Base-by-base conservation (phyloP, 2,888 invertebrate species). In the Yponomeuta malinellus region DNA sequence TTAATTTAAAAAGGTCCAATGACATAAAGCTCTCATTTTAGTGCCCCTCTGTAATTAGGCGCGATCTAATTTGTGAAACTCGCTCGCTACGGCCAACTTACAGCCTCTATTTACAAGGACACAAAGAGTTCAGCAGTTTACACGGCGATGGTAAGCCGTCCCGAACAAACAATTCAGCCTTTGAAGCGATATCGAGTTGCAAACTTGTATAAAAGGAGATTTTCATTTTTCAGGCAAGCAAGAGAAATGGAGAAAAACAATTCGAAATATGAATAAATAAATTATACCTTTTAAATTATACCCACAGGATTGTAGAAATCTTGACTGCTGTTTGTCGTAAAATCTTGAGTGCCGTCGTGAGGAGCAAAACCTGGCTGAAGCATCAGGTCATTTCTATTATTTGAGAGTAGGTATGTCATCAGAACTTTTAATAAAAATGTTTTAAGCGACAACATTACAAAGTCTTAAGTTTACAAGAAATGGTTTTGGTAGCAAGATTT, bases 11-110 rank as follows among this genome's bases (percentile, higher is more conserved):
- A 65, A 65, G 65, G 33, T 59, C 31, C 10, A 65, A 12, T 33
- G 65, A 37, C 67, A 37, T 37, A 23, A 48, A 48, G n/a, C 23
- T 48, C 68, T n/a, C 43, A 43, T 10, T 68, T 68, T 68, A 68
- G 23, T 23, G 48, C 37, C 23, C 68, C 23, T 43, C 68, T 68
- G 23, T 68, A 68, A 43, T 68, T 68, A 68, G 8, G 4, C 23
- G 23, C 43, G 8, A 68, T 48, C 43, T 48, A 68, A 68, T 68
- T 68, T 68, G 48, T n/a, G 23, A 68, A 43, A 68, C 68, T 43
- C 68, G n/a, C 67, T 10, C 67, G 15, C 12, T 65, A 43, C 43
- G 43, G 33, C 31, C 12, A 65, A 65, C 12, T 65, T 33, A 33
- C 65, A 33, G 31, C 10, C 33, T 65, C 65, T 33, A 31, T 65